phyloP scores from a whole-genome alignment of 2,797 vertebrate genomes.

The Peromyscus eremicus region DNA sequence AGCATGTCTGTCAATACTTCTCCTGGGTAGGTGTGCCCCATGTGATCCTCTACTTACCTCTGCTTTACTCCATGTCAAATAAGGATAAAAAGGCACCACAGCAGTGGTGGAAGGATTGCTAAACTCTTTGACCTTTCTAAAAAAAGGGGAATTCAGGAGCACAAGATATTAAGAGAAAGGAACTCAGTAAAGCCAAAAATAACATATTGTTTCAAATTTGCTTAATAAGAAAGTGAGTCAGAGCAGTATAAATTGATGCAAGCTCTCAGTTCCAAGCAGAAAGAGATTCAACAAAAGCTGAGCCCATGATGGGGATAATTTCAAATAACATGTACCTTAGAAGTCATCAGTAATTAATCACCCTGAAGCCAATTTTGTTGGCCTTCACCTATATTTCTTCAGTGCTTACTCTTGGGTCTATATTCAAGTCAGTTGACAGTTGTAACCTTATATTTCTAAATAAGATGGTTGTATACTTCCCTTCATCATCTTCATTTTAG shows the following conservation, averaged over 20 bases:
- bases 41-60: neutral
- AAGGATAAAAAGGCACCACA: constrained; percentile 32
- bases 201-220: constrained; percentile 64
- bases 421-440: constrained; percentile 71
- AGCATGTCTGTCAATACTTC: neutral
- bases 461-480: constrained; percentile 41
- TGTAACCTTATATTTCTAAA: constrained; percentile 74
- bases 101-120: constrained; percentile 42
- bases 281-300: constrained; percentile 56
- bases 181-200: constrained; percentile 65
- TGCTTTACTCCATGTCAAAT: constrained; percentile 8
- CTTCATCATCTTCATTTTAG: neutral
- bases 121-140: constrained; percentile 65
- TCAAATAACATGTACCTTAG: constrained; percentile 38
- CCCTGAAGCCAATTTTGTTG: neutral
- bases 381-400: neutral
- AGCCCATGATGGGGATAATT: constrained; percentile 5
- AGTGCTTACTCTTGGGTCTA: constrained; percentile 50
- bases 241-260: constrained; percentile 67
- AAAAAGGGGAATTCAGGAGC: neutral
- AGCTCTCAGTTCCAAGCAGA: constrained; percentile 8
- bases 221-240: constrained; percentile 76
- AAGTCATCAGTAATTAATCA: constrained; percentile 10
- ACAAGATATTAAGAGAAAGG: constrained; percentile 63
- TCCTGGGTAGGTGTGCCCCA: neutral